These are phyloP conservation scores for Slavum lentiscoides DNA, from an alignment of 2,888 invertebrate genomes.

Conservation along the genomic window DNA sequence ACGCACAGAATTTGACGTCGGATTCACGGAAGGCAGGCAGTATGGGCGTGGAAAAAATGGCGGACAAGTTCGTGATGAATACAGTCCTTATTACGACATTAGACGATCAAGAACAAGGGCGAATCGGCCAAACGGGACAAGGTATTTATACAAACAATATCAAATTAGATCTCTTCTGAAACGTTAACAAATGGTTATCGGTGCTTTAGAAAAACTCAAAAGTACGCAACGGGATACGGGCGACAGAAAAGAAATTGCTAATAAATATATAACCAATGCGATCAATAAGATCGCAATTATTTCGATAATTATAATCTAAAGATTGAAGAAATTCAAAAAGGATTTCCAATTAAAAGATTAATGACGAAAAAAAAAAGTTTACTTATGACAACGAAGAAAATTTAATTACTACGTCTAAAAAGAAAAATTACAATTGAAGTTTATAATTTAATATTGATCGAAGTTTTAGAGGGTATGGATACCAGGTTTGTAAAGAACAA, in stretches of 20 bases:
- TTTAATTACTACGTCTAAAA: not conserved
- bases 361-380: not conserved
- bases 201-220: slow-evolving; percentile 10
- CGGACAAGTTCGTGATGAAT: slow-evolving; percentile 98
- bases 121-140: not conserved
- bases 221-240: not conserved
- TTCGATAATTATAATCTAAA: not conserved
- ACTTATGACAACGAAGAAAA: not conserved
- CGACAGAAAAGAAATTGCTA: not conserved
- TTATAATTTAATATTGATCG: not conserved
- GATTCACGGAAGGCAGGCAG: slow-evolving; percentile 96
- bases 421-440: slow-evolving; percentile 6
- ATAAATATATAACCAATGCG: not conserved
- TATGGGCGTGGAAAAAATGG: slow-evolving; percentile 98
- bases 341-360: not conserved
- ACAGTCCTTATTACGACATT: slow-evolving; percentile 93
- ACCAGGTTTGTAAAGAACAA: slow-evolving; percentile 12
- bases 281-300: not conserved
- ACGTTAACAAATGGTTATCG: slow-evolving; percentile 5
- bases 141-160: not conserved
- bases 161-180: slow-evolving; percentile 11
- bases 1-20: slow-evolving; percentile 98
- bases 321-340: not conserved
- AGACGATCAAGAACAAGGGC: too few species aligned
- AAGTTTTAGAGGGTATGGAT: not conserved